Evolutionary conservation across 1,140 invertebrate genomes (phyloP), one percentile per base, ranked within the genome.

Genomic region (Hylaeus anthracinus): DNA sequence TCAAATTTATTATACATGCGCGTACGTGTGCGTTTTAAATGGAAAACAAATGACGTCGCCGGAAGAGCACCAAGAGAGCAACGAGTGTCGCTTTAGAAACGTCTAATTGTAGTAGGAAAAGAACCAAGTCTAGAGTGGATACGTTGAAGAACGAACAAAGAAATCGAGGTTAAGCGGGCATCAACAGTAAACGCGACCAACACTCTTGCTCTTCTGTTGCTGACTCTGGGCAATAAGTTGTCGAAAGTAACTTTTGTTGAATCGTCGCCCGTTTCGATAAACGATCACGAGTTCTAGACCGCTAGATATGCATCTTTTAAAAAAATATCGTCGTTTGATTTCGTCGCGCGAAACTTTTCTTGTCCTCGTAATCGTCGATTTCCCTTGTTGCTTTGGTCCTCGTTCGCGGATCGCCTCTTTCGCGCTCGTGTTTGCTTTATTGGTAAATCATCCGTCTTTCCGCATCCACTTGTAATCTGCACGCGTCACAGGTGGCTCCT

Each of bases 91-190:
- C 43, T 51, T 51, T 26, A 45, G 43, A 3, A n/a, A 9, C 15
- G 45, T 66, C 15, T 66, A 66, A 66, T 66, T 66, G 64, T 66
- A 15, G 15, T 26, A 39, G 41, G 45, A n/a, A 37, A 66, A 66
- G 43, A 66, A 48, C n/a, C 8, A 48, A 9, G 5, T 6, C 14
- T 45, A 1, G 3, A 48, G 64, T 48, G 9, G 45, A 66, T 48
- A 66, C 64, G 43, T 48, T 58, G 58, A n/a, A 60, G n/a, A 26
- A 60, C 58, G 12, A 6, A 60, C 56, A 58, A 51, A 51, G 43
- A 26, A 10, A 66, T 66, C n/a, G 45, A 9, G 43, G 64, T 66
- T 26, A 66, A 66, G 43, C 12, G 64, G 43, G 45, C 64, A 66
- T 66, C 64, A 15, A 66, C 3, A 15, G 15, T 26, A 66, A 66